Evolutionary conservation across 2,888 invertebrate genomes (phyloP).

Genomic region (Phragmatobia fuliginosa): DNA sequence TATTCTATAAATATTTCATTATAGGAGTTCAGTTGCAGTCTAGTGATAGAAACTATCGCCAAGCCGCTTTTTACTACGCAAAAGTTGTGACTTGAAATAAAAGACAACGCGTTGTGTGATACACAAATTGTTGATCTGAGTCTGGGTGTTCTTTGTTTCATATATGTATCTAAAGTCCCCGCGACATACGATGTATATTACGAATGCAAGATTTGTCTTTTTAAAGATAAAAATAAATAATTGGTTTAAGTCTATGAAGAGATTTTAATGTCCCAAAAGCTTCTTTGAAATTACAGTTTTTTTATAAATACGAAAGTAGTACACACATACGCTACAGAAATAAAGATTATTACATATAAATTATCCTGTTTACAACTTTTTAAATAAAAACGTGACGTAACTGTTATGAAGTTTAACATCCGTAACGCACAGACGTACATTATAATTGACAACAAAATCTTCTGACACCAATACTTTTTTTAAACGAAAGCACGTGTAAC

Average conservation of each 20-base stretch:
- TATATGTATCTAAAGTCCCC: no score
- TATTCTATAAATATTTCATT: not conserved
- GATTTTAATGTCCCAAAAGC: not conserved
- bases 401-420: not conserved
- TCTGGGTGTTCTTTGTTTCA: no score
- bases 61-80: no score
- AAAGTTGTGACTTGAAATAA: no score
- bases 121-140: no score
- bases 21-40: no score
- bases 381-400: not conserved
- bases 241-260: not conserved
- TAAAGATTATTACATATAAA: not conserved
- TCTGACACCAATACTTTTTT: constrained; percentile 36
- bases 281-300: no score
- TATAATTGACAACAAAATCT: constrained; percentile 26
- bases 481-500: constrained; percentile 58
- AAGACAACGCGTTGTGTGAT: no score
- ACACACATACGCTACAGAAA: not conserved
- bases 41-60: no score
- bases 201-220: no score
- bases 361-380: not conserved
- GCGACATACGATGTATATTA: no score
- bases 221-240: no score
- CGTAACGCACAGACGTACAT: not conserved
- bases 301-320: not conserved